Evolutionary conservation across 53 echinoderm and acorn worm genomes (phyloP).

Genomic region (Holothuria scabra): DNA sequence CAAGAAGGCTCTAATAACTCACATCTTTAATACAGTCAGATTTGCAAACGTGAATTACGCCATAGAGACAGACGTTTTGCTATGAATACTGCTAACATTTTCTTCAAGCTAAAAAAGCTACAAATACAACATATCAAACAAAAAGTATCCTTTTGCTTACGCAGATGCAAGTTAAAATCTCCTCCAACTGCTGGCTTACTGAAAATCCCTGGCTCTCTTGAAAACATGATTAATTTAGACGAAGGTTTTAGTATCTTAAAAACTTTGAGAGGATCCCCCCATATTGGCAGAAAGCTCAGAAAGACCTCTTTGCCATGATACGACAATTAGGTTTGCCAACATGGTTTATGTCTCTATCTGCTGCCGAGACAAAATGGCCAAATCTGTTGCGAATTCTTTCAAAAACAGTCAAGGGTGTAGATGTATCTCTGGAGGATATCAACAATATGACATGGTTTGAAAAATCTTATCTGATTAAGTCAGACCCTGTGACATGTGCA

Average conservation of each 20-base stretch:
- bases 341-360: conserved; percentile 62
- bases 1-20: background rate
- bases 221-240: conserved; percentile 41
- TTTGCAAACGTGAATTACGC: conserved; percentile 41
- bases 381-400: conserved; percentile 43
- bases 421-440: conserved; percentile 13
- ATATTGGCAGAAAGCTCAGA: conserved; percentile 54
- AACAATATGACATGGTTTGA: conserved; percentile 40
- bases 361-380: conserved; percentile 65
- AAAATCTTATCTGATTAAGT: conserved; percentile 29
- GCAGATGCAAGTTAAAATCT: no score
- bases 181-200: conserved; percentile 11
- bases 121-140: conserved; percentile 10
- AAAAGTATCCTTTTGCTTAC: no score
- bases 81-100: conserved; percentile 13
- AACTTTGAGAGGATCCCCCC: conserved; percentile 50
- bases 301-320: conserved; percentile 66
- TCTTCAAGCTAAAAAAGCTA: conserved; percentile 45
- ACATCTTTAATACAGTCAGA: conserved; percentile 34
- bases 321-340: conserved; percentile 66
- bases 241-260: conserved; percentile 57
- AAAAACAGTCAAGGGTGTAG: conserved; percentile 10
- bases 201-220: background rate
- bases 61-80: conserved; percentile 42
- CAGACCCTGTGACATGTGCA: conserved; percentile 43